Conservation (phyloP, 1,140 invertebrate species). For the Aphis gossypii region DNA sequence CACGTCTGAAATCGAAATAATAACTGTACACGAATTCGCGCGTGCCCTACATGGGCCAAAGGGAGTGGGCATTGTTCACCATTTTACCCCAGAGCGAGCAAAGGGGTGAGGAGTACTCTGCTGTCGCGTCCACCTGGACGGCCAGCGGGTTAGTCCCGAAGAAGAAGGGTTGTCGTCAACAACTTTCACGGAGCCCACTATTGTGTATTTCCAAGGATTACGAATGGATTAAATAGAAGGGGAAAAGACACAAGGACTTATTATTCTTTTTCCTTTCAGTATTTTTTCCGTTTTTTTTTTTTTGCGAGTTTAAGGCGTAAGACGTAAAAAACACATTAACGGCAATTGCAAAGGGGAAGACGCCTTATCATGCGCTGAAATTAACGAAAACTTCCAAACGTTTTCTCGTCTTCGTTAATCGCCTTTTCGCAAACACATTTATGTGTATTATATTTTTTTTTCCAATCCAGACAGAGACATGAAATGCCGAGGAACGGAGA, state of each 20-base stretch:
- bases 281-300: not conserved
- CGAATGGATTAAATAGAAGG: slow-evolving; percentile 41
- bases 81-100: not conserved
- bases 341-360: slow-evolving; percentile 2
- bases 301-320: not conserved
- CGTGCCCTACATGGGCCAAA: not conserved
- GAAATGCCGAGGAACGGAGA: not conserved
- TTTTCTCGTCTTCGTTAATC: slow-evolving; percentile 6
- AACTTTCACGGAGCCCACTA: slow-evolving; percentile 24
- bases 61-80: not conserved
- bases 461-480: not conserved
- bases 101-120: not conserved
- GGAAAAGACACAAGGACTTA: slow-evolving; percentile 25
- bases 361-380: not conserved
- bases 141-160: slow-evolving; percentile 33
- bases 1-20: not conserved
- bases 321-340: slow-evolving; percentile 53
- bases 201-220: slow-evolving; percentile 47
- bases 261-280: slow-evolving; percentile 43
- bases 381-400: slow-evolving; percentile 34
- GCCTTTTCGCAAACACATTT: not conserved
- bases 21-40: not conserved
- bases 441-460: not conserved
- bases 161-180: slow-evolving; percentile 32
- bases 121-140: slow-evolving; percentile 42